These are phyloP conservation scores for Drosophila aldrichi DNA, from an alignment of 2,888 invertebrate genomes.

Conservation along the genomic window DNA sequence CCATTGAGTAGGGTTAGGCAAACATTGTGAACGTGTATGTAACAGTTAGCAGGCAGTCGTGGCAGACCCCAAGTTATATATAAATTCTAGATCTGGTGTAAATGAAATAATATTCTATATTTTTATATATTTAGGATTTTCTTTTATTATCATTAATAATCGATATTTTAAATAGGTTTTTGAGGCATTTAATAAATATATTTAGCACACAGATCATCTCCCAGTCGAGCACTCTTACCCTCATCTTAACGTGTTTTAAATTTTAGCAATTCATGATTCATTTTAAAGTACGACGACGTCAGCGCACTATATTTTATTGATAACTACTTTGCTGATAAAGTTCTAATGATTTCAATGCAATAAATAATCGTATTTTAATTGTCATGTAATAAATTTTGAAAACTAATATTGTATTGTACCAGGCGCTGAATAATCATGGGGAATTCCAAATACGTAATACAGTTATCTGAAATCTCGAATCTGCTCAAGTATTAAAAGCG, in stretches of 20 bases:
- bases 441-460: not conserved
- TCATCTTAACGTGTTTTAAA: not conserved
- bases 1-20: not conserved
- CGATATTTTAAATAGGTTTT: no score
- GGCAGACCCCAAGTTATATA: not conserved
- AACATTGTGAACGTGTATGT: not conserved
- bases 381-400: constrained; percentile 3
- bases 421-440: not conserved
- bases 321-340: constrained; percentile 1
- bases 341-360: not conserved
- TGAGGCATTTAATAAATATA: not conserved
- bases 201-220: not conserved
- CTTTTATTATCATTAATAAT: not conserved
- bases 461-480: not conserved
- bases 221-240: not conserved
- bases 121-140: not conserved
- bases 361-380: not conserved
- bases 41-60: not conserved
- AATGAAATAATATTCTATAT: no score
- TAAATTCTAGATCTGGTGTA: not conserved
- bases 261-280: not conserved
- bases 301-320: not conserved
- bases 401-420: not conserved
- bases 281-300: not conserved
- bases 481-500: not conserved